Conservation (phyloP, 2,113 vertebrate genomes). For the Petrocephalus zakoni region DNA sequence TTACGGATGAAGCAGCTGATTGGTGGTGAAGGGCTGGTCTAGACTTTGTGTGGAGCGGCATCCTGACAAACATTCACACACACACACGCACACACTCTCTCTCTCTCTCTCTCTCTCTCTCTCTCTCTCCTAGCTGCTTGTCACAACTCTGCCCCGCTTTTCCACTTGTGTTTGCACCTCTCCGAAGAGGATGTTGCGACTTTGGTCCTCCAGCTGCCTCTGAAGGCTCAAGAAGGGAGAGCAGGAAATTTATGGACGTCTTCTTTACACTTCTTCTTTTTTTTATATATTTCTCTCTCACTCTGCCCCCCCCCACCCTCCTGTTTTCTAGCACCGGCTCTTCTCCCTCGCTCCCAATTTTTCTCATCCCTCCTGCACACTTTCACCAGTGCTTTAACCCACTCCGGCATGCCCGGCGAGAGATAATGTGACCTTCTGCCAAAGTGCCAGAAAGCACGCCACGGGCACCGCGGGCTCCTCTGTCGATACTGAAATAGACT, state of each 20-base stretch:
- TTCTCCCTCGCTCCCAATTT: slow-evolving; percentile 15
- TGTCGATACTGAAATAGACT: slow-evolving; percentile 24
- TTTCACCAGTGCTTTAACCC: slow-evolving; percentile 8
- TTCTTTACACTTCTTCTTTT: slow-evolving; percentile 5
- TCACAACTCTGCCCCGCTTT: not conserved
- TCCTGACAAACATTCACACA: slow-evolving; percentile 21
- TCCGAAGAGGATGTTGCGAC: not conserved
- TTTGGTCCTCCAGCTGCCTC: slow-evolving; percentile 35
- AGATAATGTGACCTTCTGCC: slow-evolving; percentile 21
- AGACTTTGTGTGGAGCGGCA: slow-evolving; percentile 22
- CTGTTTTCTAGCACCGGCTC: not conserved
- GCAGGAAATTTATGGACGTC: slow-evolving; percentile 22
- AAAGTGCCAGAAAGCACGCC: slow-evolving; percentile 8
- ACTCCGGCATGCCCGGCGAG: not conserved
- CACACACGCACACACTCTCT: slow-evolving; percentile 21
- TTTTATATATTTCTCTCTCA: not conserved
- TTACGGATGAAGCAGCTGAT: slow-evolving; percentile 19
- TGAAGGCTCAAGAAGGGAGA: slow-evolving; percentile 22
- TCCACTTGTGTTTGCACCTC: slow-evolving; percentile 14
- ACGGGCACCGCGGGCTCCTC: not conserved
- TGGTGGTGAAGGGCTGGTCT: slow-evolving; percentile 27
- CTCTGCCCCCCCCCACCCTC: not conserved
- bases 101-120: slow-evolving; percentile 13
- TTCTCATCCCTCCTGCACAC: slow-evolving; percentile 27
- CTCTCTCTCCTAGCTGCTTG: slow-evolving; percentile 14